Evolutionary conservation across 2,888 invertebrate species (phyloP).

Genomic region (Oscheius sp.): DNA sequence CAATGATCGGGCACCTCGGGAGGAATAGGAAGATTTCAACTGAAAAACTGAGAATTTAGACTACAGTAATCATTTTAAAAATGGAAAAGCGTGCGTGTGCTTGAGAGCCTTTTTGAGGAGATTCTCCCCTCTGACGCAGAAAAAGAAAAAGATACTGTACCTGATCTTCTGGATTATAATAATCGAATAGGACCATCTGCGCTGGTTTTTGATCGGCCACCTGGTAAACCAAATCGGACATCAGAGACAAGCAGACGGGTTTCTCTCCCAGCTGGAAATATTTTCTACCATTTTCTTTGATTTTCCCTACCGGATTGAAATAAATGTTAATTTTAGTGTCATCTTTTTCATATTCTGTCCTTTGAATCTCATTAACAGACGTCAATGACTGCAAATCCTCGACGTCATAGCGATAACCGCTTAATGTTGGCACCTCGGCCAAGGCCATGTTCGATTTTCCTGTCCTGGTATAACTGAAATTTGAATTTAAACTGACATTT

Average conservation of each 20-base stretch:
- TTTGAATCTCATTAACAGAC: slow-evolving; percentile 72
- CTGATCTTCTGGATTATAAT: slow-evolving; percentile 82
- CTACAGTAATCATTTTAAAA: slow-evolving; percentile 1
- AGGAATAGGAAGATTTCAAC: slow-evolving; percentile 66
- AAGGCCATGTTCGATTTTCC: slow-evolving; percentile 75
- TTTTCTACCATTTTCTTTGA: not conserved
- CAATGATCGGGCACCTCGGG: slow-evolving; percentile 60
- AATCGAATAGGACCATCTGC: slow-evolving; percentile 86
- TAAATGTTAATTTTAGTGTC: slow-evolving; percentile 75
- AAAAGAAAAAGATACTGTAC: slow-evolving; percentile 38
- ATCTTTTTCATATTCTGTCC: slow-evolving; percentile 73
- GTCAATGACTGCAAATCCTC: slow-evolving; percentile 49
- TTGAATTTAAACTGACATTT: slow-evolving; percentile 11
- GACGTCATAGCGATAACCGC: slow-evolving; percentile 65
- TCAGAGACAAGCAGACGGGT: slow-evolving; percentile 83
- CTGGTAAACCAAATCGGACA: slow-evolving; percentile 85
- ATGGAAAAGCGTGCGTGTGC: no score
- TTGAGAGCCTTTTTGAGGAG: no score
- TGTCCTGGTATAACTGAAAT: slow-evolving; percentile 67
- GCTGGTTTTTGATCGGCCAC: slow-evolving; percentile 88
- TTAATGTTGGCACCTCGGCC: slow-evolving; percentile 72
- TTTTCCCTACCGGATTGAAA: slow-evolving; percentile 74
- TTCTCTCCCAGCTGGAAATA: slow-evolving; percentile 63
- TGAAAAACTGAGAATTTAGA: slow-evolving; percentile 49
- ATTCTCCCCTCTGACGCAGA: no score